These are phyloP conservation scores for Myrmecobius fasciatus DNA, from an alignment of 2,113 vertebrate species.

Conservation along the genomic window DNA sequence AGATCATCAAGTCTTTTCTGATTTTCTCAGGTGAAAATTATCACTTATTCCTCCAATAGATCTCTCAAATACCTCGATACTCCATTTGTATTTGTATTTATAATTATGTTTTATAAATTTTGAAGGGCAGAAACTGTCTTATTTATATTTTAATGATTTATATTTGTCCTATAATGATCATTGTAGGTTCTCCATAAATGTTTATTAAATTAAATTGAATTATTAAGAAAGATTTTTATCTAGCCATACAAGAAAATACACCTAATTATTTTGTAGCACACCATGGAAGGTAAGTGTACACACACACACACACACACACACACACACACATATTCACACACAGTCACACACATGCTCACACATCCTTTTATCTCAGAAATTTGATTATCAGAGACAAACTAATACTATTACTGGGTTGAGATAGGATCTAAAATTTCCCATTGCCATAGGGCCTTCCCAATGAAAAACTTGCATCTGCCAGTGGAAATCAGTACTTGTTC, in stretches of 20 bases:
- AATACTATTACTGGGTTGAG: background rate
- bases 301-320: background rate
- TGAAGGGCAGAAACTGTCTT: background rate
- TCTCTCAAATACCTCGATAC: background rate
- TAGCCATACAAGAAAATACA: background rate
- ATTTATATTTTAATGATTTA: background rate
- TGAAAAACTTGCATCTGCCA: background rate
- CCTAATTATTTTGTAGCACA: background rate
- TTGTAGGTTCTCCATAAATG: background rate
- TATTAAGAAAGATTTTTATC: background rate
- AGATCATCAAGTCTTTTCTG: background rate
- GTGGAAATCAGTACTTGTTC: background rate
- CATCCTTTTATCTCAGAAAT: background rate
- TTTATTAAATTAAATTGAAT: background rate
- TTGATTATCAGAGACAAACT: background rate
- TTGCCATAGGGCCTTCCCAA: background rate
- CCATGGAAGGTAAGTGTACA: background rate
- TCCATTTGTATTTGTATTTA: background rate
- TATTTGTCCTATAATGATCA: background rate
- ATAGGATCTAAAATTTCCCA: background rate
- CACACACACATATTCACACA: background rate
- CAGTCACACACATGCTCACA: background rate
- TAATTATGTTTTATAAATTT: background rate
- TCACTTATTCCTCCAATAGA: background rate
- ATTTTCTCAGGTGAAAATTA: background rate